Conservation (phyloP, 2,888 invertebrate genomes). For the Nemotelus nigrinus region DNA sequence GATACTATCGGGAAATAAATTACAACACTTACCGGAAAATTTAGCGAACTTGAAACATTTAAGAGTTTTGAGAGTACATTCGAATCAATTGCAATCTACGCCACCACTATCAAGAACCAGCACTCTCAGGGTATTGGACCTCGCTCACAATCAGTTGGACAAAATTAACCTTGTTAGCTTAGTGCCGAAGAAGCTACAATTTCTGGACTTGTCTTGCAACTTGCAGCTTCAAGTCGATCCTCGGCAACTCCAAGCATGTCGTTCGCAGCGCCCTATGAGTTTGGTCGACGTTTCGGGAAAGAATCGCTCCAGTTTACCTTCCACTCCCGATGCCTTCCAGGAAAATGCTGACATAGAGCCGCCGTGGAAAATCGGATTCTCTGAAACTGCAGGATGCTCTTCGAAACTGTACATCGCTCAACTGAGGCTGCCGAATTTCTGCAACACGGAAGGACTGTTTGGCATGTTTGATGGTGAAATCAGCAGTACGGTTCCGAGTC, state of each 20-base stretch:
- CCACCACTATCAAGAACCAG: conserved; percentile 80
- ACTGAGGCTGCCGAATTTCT: conserved; percentile 80
- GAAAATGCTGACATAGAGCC: conserved; percentile 71
- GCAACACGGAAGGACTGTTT: conserved; percentile 82
- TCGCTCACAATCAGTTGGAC: conserved; percentile 87
- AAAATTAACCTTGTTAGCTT: conserved; percentile 79
- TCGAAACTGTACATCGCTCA: conserved; percentile 81
- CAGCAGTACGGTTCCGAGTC: conserved; percentile 75
- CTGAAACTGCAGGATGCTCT: conserved; percentile 81
- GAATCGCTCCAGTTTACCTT: conserved; percentile 75
- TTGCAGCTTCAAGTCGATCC: conserved; percentile 84
- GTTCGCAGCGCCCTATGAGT: conserved; percentile 82
- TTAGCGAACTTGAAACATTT: conserved; percentile 77
- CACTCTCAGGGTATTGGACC: conserved; percentile 80
- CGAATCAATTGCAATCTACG: conserved; percentile 79
- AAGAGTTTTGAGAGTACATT: conserved; percentile 81
- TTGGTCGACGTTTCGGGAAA: conserved; percentile 86
- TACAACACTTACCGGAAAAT: conserved; percentile 79
- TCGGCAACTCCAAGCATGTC: conserved; percentile 80
- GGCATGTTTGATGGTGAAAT: conserved; percentile 84
- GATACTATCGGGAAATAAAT: conserved; percentile 82
- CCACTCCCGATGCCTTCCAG: conserved; percentile 65
- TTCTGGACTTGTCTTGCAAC: conserved; percentile 86
- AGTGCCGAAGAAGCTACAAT: conserved; percentile 84
- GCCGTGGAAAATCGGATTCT: conserved; percentile 85